Percentiles rank a stretch among this genome's conserved stretches.
These are phyloP conservation scores for Cydia fagiglandana DNA, from an alignment of 1,140 invertebrate genomes.

Conservation along the genomic window DNA sequence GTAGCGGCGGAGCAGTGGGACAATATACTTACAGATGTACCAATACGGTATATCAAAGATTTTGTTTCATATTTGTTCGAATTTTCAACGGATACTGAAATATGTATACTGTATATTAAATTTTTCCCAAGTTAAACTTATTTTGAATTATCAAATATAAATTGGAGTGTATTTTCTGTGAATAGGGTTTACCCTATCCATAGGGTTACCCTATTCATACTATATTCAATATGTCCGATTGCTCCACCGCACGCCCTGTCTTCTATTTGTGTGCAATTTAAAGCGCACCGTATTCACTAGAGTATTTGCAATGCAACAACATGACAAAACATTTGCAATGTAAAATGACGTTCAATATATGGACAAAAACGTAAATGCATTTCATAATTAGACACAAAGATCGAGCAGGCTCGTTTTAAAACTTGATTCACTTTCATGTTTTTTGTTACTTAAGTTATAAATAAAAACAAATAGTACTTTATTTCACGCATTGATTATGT, in stretches of 20 bases:
- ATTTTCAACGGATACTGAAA: background rate
- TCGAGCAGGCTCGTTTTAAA: too few species aligned
- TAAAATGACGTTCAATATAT: too few species aligned
- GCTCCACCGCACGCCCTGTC: background rate
- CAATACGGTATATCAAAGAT: background rate
- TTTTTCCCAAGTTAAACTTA: too few species aligned
- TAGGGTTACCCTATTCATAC: background rate
- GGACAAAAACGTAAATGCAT: too few species aligned
- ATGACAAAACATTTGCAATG: background rate
- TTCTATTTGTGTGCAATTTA: slow-evolving; percentile 15
- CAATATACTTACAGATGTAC: background rate
- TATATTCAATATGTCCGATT: background rate
- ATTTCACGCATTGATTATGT: too few species aligned
- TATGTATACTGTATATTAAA: too few species aligned
- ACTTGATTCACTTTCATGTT: too few species aligned
- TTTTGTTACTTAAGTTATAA: too few species aligned
- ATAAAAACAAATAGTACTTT: too few species aligned
- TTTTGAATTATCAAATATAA: background rate
- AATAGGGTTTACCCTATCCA: background rate
- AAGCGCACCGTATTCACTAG: background rate
- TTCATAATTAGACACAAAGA: too few species aligned
- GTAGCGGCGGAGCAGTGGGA: slow-evolving; percentile 38
- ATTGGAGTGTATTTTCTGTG: background rate
- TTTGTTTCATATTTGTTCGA: background rate
- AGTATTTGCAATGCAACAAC: background rate